Conservation (phyloP, 2,888 invertebrate genomes). For the Conus canariensis region DNA sequence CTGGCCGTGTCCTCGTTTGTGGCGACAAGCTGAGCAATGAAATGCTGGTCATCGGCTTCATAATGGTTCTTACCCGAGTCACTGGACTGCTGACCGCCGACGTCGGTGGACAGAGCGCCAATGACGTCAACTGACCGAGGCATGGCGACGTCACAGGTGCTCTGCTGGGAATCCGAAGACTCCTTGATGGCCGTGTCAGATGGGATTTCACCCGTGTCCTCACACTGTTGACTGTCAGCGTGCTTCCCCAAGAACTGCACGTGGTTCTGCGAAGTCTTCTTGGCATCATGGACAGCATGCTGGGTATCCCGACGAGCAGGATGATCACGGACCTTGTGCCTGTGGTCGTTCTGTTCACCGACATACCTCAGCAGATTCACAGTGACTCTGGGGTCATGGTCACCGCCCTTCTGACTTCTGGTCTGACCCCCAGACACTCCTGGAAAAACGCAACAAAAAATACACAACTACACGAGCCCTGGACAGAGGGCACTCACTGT, state of each 20-base stretch:
- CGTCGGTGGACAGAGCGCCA: too few species aligned
- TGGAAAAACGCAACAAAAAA: too few species aligned
- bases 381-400: not conserved
- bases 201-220: not conserved
- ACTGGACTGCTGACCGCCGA: not conserved
- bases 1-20: too few species aligned
- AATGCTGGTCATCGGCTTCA: too few species aligned
- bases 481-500: too few species aligned
- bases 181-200: not conserved
- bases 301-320: not conserved
- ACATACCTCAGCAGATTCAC: not conserved
- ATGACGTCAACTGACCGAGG: not conserved
- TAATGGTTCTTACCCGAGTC: not conserved
- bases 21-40: too few species aligned
- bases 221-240: not conserved
- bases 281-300: not conserved
- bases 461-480: too few species aligned
- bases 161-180: not conserved
- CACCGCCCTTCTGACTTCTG: not conserved
- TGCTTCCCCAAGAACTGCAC: not conserved
- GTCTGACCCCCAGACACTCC: not conserved
- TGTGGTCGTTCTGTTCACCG: not conserved
- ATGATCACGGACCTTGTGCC: not conserved
- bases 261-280: not conserved
- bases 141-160: not conserved